These are phyloP conservation scores for Metalampra italica DNA, from an alignment of 2,888 invertebrate species.

Conservation along the genomic window DNA sequence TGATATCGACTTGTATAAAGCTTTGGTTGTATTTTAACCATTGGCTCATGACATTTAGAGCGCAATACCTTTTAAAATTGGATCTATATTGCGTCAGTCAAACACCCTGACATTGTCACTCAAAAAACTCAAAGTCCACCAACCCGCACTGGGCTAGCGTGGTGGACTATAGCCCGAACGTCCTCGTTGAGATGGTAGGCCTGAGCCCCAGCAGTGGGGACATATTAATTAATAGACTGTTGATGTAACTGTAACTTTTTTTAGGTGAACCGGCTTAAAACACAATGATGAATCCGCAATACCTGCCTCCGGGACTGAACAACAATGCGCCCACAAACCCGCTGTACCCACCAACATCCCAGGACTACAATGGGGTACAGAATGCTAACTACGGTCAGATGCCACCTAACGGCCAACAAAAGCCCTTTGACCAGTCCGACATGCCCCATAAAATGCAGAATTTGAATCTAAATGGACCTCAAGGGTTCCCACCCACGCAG, in stretches of 20 bases:
- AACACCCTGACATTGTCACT: no score
- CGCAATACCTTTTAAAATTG: no score
- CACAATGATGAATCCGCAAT: conserved; percentile 73
- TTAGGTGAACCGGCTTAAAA: conserved; percentile 43
- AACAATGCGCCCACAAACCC: conserved; percentile 67
- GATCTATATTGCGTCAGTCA: no score
- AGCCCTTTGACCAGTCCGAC: conserved; percentile 38
- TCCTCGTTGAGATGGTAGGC: no score
- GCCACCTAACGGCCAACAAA: conserved; percentile 46
- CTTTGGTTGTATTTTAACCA: no score
- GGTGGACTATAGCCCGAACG: no score
- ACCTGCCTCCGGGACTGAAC: conserved; percentile 66
- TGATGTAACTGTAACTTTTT: neutral
- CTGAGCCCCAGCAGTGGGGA: no score
- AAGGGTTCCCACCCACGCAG: conserved; percentile 54
- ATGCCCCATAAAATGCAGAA: conserved; percentile 71
- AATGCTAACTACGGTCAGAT: conserved; percentile 61
- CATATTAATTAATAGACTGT: no score
- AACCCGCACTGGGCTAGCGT: no score
- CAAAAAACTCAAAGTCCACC: no score
- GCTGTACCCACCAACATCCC: conserved; percentile 51
- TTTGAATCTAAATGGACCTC: conserved; percentile 63
- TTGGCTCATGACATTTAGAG: no score
- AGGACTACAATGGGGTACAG: conserved; percentile 63
- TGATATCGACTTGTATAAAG: no score